Percentiles rank a stretch among this genome's conserved stretches.
These are phyloP conservation scores for Gerris buenoi DNA, from an alignment of 1,140 invertebrate genomes.

Conservation along the genomic window DNA sequence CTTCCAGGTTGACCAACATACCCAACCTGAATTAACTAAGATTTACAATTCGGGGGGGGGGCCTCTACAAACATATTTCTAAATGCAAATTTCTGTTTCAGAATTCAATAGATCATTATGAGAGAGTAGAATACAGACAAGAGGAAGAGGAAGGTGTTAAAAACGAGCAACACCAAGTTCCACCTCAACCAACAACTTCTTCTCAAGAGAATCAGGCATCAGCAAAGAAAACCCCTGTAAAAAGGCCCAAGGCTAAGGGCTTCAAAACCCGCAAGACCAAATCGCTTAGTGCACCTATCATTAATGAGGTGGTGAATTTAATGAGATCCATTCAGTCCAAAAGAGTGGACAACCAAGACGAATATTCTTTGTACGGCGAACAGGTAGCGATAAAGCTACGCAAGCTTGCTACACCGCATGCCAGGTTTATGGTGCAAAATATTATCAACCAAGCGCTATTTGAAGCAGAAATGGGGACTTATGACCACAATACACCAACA, in stretches of 20 bases:
- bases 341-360: background rate
- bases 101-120: background rate
- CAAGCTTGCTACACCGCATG: background rate
- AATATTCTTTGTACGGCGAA: slow-evolving; percentile 6
- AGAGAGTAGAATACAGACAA: background rate
- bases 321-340: slow-evolving; percentile 3
- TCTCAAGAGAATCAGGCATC: background rate
- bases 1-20: too few relatives aligned
- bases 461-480: background rate
- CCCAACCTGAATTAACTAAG: too few relatives aligned
- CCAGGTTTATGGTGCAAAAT: background rate
- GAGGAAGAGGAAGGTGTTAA: slow-evolving; percentile 3
- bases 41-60: too few relatives aligned
- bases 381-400: slow-evolving; percentile 2
- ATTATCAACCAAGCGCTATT: background rate
- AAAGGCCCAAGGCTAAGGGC: background rate
- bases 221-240: background rate
- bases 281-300: background rate
- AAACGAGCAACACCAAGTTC: background rate
- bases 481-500: background rate
- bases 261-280: background rate
- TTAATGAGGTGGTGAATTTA: background rate
- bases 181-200: background rate
- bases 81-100: too few relatives aligned
- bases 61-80: too few relatives aligned